These are phyloP conservation scores for Nerophis ophidion DNA, from an alignment of 2,113 vertebrate genomes.

Conservation along the genomic window DNA sequence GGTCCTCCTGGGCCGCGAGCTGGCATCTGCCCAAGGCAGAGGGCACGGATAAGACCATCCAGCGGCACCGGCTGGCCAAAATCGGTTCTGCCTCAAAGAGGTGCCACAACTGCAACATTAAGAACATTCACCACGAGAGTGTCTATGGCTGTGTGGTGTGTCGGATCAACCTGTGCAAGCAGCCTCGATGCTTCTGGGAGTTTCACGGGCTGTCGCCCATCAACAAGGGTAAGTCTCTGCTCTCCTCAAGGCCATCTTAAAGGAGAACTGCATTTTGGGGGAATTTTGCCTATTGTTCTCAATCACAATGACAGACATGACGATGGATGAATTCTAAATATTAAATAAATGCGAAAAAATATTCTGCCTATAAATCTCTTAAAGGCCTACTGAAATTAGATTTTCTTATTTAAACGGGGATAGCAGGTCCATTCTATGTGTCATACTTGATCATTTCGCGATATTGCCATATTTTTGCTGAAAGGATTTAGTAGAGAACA, in stretches of 20 bases:
- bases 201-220: slow-evolving; percentile 47
- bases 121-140: slow-evolving; percentile 55
- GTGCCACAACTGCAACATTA: slow-evolving; percentile 63
- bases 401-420: no score
- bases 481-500: no score
- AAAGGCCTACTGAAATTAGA: no score
- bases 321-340: no score
- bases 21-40: not conserved
- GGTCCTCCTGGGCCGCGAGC: slow-evolving; percentile 21
- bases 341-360: no score
- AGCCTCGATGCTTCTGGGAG: slow-evolving; percentile 68
- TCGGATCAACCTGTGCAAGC: slow-evolving; percentile 61
- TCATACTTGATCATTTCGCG: no score
- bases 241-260: not conserved
- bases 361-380: no score
- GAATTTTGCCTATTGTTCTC: no score
- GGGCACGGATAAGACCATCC: not conserved
- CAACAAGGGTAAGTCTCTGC: slow-evolving; percentile 45
- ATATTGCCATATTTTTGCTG: no score
- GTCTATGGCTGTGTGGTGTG: slow-evolving; percentile 63
- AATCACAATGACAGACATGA: no score
- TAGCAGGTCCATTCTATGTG: no score
- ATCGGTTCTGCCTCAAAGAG: slow-evolving; percentile 51
- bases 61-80: slow-evolving; percentile 57
- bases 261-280: no score